A percentile compares a stretch with the other conserved stretches of the same genome.
phyloP scores from a whole-genome alignment of 2,797 vertebrate genomes.

The Protonibea diacanthus region DNA sequence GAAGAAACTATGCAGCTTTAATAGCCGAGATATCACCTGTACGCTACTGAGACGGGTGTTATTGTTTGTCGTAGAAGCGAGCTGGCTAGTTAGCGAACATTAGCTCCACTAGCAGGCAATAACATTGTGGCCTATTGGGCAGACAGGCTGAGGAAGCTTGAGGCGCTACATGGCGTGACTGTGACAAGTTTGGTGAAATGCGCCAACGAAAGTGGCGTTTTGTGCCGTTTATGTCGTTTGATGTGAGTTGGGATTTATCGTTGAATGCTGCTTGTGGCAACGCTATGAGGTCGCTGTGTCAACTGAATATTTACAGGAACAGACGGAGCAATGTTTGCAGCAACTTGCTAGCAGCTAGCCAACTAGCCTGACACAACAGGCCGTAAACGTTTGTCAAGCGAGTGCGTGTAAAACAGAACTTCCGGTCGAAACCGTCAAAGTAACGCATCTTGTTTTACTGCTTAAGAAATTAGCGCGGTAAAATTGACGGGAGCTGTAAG shows the following conservation, averaged over 20 bases:
- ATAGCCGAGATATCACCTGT: neutral
- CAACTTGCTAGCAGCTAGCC: conserved; percentile 57
- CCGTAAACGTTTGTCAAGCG: conserved; percentile 45
- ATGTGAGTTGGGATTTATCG: neutral
- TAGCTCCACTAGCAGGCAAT: conserved; percentile 52
- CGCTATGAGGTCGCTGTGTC: neutral
- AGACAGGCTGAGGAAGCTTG: conserved; percentile 49
- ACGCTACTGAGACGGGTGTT: neutral
- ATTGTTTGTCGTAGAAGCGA: conserved; percentile 25
- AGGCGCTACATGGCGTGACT: conserved; percentile 43
- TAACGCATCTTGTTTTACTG: conserved; percentile 12
- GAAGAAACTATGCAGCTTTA: conserved; percentile 15
- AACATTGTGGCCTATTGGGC: conserved; percentile 62
- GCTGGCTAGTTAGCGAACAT: conserved; percentile 48
- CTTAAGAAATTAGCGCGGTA: neutral
- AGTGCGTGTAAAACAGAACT: accelerated
- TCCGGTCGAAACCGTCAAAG: conserved; percentile 42
- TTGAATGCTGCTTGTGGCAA: neutral
- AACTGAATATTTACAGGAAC: neutral
- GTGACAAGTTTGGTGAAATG: conserved; percentile 60
- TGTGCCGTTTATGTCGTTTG: neutral
- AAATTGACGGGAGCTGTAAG: accelerated
- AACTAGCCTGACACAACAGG: conserved; percentile 64
- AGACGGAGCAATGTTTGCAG: conserved; percentile 39
- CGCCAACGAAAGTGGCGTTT: conserved; percentile 37